phyloP scores from a whole-genome alignment of 2,797 vertebrate genomes.

The Salarias fasciatus region DNA sequence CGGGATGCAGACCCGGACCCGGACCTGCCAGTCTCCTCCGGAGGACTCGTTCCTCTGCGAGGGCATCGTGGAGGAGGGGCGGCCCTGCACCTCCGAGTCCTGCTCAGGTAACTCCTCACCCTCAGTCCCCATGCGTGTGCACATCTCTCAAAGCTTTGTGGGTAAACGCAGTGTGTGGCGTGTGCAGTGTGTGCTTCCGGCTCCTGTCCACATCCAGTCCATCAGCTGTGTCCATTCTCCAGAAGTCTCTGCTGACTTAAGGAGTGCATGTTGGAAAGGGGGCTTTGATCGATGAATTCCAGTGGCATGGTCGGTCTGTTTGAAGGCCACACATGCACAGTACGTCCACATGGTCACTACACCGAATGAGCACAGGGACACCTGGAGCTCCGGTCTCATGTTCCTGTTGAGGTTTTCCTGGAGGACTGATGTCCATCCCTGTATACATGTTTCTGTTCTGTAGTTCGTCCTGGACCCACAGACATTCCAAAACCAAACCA shows the following conservation, averaged over 20 bases:
- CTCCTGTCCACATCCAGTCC: constrained; percentile 27
- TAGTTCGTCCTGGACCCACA: background rate
- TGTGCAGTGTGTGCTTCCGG: constrained; percentile 37
- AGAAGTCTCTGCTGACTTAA: constrained; percentile 67
- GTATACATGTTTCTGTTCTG: no score
- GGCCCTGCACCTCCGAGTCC: constrained; percentile 92
- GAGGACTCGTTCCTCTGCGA: constrained; percentile 89
- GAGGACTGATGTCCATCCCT: no score
- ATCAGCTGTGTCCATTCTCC: constrained; percentile 44
- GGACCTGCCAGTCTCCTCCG: constrained; percentile 86
- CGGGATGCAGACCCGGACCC: constrained; percentile 91
- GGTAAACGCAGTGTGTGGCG: constrained; percentile 13
- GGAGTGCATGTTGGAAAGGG: constrained; percentile 80
- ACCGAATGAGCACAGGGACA: constrained; percentile 37
- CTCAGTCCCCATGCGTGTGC: constrained; percentile 15
- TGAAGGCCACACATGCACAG: constrained; percentile 40
- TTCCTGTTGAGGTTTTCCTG: no score
- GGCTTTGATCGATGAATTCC: constrained; percentile 76
- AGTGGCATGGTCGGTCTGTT: constrained; percentile 41
- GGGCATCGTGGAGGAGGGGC: constrained; percentile 94
- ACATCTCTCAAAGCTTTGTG: constrained; percentile 11
- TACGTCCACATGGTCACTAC: constrained; percentile 39
- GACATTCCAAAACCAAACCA: no score
- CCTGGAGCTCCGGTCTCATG: background rate
- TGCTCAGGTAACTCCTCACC: constrained; percentile 86